Percentiles rank a stretch among this genome's conserved stretches.
phyloP scores from a whole-genome alignment of 2,113 vertebrate species.

The Calidris pygmaea region DNA sequence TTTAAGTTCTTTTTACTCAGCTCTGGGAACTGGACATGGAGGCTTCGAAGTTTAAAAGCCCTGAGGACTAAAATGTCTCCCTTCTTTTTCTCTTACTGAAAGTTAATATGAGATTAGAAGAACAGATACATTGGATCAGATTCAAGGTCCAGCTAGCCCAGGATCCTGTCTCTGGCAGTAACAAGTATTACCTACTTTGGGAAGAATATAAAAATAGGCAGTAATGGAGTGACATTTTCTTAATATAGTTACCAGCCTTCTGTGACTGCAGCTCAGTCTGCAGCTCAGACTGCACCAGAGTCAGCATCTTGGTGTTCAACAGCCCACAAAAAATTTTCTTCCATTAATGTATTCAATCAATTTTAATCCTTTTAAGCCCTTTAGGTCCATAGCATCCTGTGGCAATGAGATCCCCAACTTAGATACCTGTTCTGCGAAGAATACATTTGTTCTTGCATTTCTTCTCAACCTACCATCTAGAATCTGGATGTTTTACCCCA shows the following conservation, averaged over 20 bases:
- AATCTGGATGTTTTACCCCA: background rate
- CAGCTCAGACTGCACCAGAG: background rate
- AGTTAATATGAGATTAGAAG: background rate
- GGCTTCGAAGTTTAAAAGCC: background rate
- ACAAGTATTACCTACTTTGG: background rate
- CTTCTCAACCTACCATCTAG: background rate
- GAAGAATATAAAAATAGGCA: conserved; percentile 16
- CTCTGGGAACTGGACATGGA: background rate
- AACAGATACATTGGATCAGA: conserved; percentile 6
- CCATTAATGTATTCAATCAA: background rate
- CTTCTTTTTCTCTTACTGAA: background rate
- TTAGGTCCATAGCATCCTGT: background rate
- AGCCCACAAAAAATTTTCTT: background rate
- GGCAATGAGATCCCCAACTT: background rate
- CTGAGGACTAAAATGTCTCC: background rate
- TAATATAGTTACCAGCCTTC: background rate
- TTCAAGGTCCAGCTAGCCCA: background rate
- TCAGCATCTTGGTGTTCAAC: background rate
- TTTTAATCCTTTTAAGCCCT: background rate
- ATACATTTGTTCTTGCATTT: background rate
- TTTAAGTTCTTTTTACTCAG: background rate
- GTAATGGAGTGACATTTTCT: background rate
- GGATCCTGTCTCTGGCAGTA: background rate
- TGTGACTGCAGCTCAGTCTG: background rate
- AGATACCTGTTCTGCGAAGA: background rate